phyloP scores from a whole-genome alignment of 2,797 vertebrate species.

The Halcyon badia region DNA sequence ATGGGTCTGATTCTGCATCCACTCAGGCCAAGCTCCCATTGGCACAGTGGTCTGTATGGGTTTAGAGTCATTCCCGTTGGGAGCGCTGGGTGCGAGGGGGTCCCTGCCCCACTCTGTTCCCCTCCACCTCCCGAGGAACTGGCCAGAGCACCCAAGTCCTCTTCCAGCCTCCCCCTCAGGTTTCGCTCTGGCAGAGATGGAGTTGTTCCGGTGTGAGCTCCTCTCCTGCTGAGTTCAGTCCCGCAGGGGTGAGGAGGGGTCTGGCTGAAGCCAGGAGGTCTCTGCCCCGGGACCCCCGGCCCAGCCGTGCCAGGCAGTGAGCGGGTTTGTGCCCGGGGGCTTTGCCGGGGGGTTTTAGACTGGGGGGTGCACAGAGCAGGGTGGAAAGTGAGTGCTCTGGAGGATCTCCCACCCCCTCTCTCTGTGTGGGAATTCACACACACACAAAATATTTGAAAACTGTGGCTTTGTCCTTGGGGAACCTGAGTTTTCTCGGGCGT shows the following conservation, averaged over 20 bases:
- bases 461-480: neutral
- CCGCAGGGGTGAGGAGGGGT: neutral
- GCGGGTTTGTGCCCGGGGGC: neutral
- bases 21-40: too few relatives aligned
- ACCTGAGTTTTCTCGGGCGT: rapidly evolving
- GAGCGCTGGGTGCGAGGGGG: too few relatives aligned
- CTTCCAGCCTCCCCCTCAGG: neutral
- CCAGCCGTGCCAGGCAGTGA: neutral
- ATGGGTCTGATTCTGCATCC: too few relatives aligned
- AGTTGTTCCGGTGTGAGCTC: neutral
- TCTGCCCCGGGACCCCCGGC: neutral
- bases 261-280: neutral
- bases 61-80: neutral
- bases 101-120: neutral
- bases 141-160: neutral
- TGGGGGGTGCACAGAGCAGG: rapidly evolving
- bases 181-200: neutral
- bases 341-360: rapidly evolving
- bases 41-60: too few relatives aligned
- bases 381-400: too few relatives aligned
- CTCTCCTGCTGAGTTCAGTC: neutral
- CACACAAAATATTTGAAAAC: neutral
- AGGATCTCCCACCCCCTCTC: too few relatives aligned
- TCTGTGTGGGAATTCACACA: rapidly evolving
- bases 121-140: neutral